Base-by-base conservation (phyloP, 2,797 vertebrate genomes). In the Balearica regulorum region DNA sequence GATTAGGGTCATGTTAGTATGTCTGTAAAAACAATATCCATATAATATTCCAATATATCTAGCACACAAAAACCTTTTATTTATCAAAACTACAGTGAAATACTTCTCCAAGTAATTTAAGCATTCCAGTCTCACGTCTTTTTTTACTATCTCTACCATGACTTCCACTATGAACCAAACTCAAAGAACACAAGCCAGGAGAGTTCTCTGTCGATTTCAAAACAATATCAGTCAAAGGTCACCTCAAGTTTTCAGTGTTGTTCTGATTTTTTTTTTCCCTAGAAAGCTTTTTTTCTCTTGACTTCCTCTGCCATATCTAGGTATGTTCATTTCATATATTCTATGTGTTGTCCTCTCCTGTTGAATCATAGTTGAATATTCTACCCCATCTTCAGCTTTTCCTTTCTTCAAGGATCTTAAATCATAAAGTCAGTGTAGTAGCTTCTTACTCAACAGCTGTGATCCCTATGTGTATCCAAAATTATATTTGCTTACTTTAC, bases 401-500 rank as follows among this genome's bases (percentile, higher is more conserved):
- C 10, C 16, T 81, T 83, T 88, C 48, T 81, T 81, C 37, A 81
- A 54, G 26, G 20, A 46, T 86, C 33, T 88, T 86, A 75, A 93
- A 51, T 75, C 21, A 60, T 17, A 62, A 58, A 66, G 24, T 60
- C 73, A 89, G 25, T 55, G 53, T 64, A 80, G 25, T 71, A 64
- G 8, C 19, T 90, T 75, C 43, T 81, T 72, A 79, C 12, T 58
- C 53, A 90, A 83, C 53, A 78, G 13, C 17, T 93, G 61, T 80
- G 60, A 89, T 80, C 41, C 19, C 15, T 90, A 8, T 49, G 25
- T 72, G 21, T 76, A 69, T 86, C 25, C 17, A 16, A 37, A 61
- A 65, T 90, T 91, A 54, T 83, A 82, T 94, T 83, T 90, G 13
- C 61, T 91, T 88, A 55, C 25, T 94, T 95, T 93, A 70, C 76